phyloP scores from a whole-genome alignment of 37 sponge, comb jelly and placozoan species.

The Axinella damicornis region DNA sequence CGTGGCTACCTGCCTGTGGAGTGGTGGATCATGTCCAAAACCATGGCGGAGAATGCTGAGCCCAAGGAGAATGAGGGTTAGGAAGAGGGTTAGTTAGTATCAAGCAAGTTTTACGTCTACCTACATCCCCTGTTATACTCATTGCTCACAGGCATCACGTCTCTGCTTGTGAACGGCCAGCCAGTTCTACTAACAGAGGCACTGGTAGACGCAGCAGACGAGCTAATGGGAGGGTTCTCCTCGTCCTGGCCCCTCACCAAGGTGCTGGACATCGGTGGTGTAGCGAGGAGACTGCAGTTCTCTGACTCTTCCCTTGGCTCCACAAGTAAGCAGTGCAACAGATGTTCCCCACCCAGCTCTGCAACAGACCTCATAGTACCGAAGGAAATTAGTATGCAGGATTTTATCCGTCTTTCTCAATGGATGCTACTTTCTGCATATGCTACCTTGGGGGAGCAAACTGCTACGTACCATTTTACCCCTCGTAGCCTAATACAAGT shows the following conservation, averaged over 20 bases:
- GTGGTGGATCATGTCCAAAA: conserved; percentile 95
- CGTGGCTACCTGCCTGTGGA: conserved; percentile 87
- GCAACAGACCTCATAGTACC: too few species aligned
- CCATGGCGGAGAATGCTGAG: conserved; percentile 71
- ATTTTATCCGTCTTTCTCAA: too few species aligned
- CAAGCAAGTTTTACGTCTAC: too few species aligned
- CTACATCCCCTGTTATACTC: too few species aligned
- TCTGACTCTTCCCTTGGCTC: too few species aligned
- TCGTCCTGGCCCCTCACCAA: conserved; percentile 89
- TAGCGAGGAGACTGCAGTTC: conserved; percentile 26
- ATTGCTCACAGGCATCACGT: conserved; percentile 48
- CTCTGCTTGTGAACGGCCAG: conserved; percentile 34
- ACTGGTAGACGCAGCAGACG: conserved; percentile 55
- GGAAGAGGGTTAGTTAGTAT: not conserved
- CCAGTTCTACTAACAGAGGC: conserved; percentile 52
- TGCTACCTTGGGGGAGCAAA: too few species aligned
- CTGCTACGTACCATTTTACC: too few species aligned
- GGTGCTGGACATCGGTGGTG: conserved; percentile 89
- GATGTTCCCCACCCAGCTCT: too few species aligned
- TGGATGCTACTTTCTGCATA: too few species aligned
- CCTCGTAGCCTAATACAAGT: too few species aligned
- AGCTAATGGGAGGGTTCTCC: conserved; percentile 71
- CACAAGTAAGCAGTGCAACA: too few species aligned
- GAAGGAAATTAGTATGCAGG: too few species aligned
- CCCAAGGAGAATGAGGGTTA: conserved; percentile 67